These are phyloP conservation scores for Cololabis saira DNA, from an alignment of 2,113 vertebrate genomes.

Conservation along the genomic window DNA sequence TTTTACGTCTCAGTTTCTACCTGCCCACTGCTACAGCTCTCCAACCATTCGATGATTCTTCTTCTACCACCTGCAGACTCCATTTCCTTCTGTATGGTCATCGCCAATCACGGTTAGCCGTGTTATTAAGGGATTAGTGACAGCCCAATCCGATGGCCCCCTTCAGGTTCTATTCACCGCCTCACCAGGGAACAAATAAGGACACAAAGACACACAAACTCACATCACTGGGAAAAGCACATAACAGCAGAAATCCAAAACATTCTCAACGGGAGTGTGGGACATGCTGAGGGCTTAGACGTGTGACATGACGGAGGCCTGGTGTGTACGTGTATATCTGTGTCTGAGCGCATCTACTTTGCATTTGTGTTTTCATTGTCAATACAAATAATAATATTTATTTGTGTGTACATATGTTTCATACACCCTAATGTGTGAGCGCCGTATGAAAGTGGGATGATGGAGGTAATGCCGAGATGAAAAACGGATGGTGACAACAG, in stretches of 20 bases:
- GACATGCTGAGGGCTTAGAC: constrained; percentile 70
- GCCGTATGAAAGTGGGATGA: constrained; percentile 34
- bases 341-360: constrained; percentile 21
- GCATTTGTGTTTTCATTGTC: constrained; percentile 21
- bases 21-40: constrained; percentile 31
- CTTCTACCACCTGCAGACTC: constrained; percentile 60
- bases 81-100: constrained; percentile 49
- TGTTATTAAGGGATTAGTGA: constrained; percentile 79
- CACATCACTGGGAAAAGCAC: constrained; percentile 49
- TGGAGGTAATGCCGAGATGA: constrained; percentile 50
- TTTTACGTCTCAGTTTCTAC: constrained; percentile 32
- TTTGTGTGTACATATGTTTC: constrained; percentile 21
- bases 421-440: constrained; percentile 20
- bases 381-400: constrained; percentile 34
- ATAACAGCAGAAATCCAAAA: constrained; percentile 64
- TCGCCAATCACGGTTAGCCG: constrained; percentile 62
- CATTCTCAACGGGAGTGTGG: constrained; percentile 66
- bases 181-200: constrained; percentile 66
- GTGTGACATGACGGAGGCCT: constrained; percentile 39
- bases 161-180: constrained; percentile 60
- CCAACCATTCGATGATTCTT: constrained; percentile 61
- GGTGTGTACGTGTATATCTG: constrained; percentile 28
- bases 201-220: constrained; percentile 61
- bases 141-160: constrained; percentile 66
- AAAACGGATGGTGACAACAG: constrained; percentile 59